Base-by-base conservation (phyloP, 2,113 vertebrate genomes). In the Tachycineta bicolor region DNA sequence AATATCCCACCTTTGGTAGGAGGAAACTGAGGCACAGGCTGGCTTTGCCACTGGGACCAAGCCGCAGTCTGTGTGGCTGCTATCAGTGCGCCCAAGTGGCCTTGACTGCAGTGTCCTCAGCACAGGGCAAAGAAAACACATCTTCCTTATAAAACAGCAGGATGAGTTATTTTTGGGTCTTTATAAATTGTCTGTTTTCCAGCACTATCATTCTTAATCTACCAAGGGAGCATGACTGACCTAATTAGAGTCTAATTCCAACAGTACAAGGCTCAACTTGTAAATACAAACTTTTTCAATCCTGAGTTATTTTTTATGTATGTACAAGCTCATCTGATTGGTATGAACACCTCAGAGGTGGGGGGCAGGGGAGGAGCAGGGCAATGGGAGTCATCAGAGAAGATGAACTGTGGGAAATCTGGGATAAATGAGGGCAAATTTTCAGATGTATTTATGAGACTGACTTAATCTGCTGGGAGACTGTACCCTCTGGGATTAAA, bases 221-320 rank as follows among this genome's bases (percentile, higher is more conserved):
- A 75, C 83, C 93, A 96, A 73, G 94, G 96, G 96, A 96, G 83
- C 69, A 31, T n/a, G 56, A 58, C 68, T 95, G 95, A 96, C 94
- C 94, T 93, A 92, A 96, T 97, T 96, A 94, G 76, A 93, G 47
- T 67, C 44, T 88, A 71, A 83, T 96, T 94, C 64, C 69, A 81
- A 44, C 50, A 71, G 68, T 68, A 64, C 63, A 67, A 88, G 63
- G 41, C 43, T 85, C 75, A 83, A 62, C 70, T 88, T 71, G 83
- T 88, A 90, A 95, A 86, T 63, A 64, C 34, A 83, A 91, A 62
- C 88, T 69, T 76, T 89, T 73, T 24, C 2, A 15, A 34, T 70
- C 26, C 29, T 21, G 43, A 15, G n/a, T 39, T 59, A 13, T 33
- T 80, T 93, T 85, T 80, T 13, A 16, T 67, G 31, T 58, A 44